Evolutionary conservation across 2,797 vertebrate genomes (phyloP), one percentile per base, ranked within the genome.

Genomic region (Podargus strigoides): DNA sequence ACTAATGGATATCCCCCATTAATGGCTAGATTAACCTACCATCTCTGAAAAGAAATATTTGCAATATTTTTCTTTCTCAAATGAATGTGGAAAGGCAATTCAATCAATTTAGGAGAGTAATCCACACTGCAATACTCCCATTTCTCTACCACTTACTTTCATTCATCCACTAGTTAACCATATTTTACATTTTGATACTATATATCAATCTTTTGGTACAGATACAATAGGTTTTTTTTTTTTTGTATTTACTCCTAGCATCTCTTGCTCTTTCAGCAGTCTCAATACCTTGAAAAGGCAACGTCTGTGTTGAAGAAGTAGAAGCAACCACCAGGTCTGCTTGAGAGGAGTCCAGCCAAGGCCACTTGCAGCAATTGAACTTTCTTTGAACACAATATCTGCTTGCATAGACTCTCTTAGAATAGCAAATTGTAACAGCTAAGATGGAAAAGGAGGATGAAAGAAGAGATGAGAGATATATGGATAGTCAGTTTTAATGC

Each of bases 51-150:
- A 96, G 4, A 78, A 94, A 93, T 44, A 91, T 90, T 90, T 85
- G 63, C 60, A 94, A 83, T 39, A 72, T 79, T 94, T 94, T 95
- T 92, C 63, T 91, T 91, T 93, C 70, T 77, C 79, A 70, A 90
- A 62, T 91, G 82, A 94, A 90, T 50, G 41, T 52, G 70, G 72
- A 79, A 94, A 96, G 62, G 44, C 46, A 52, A 77, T 42, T 76
- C 77, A 89, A 91, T 84, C 85, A 82, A 87, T 90, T 90, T 73
- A 93, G 47, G 87, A 72, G 64, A 68, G 64, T 55, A n/a, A 63
- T 52, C 58, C 83, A 14, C 12, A 0, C 36, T 68, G 56, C 53
- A 58, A 46, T 23, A 10, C 46, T 79, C 19, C 3, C 41, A 21
- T 66, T 92, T 85, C 77, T 78, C 84, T 82, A 41, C 49, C 47